These are phyloP conservation scores for Andrena bucephala DNA, from an alignment of 2,888 invertebrate genomes.

Conservation along the genomic window DNA sequence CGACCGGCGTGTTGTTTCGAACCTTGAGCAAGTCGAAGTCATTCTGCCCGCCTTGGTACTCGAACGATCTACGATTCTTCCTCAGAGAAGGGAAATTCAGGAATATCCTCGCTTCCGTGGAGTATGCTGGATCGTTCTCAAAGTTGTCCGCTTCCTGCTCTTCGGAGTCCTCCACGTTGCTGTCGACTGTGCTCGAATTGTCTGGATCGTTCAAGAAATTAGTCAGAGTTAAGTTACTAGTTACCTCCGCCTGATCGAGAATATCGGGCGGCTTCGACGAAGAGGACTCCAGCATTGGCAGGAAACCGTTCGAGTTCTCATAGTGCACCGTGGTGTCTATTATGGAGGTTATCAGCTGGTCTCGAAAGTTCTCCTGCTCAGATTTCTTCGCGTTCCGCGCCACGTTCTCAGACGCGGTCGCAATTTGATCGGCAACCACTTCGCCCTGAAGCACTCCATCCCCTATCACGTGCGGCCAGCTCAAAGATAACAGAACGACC, in stretches of 20 bases:
- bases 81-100: slow-evolving; percentile 71
- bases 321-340: slow-evolving; percentile 72
- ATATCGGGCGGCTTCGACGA: background rate
- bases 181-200: background rate
- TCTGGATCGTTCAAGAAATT: background rate
- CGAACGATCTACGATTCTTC: slow-evolving; percentile 78
- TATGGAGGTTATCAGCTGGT: slow-evolving; percentile 41
- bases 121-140: slow-evolving; percentile 76
- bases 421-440: slow-evolving; percentile 77
- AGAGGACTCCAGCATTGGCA: slow-evolving; percentile 74
- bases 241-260: background rate
- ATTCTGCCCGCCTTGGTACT: slow-evolving; percentile 72
- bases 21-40: slow-evolving; percentile 82
- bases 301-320: slow-evolving; percentile 81
- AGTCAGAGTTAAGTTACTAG: background rate
- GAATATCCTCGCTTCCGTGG: slow-evolving; percentile 77
- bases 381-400: slow-evolving; percentile 21
- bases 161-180: background rate
- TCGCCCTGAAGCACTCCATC: slow-evolving; percentile 63
- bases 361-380: slow-evolving; percentile 25
- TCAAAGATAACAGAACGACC: slow-evolving; percentile 79
- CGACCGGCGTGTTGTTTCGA: slow-evolving; percentile 79
- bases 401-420: slow-evolving; percentile 76
- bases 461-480: slow-evolving; percentile 75
- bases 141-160: background rate